phyloP scores from a whole-genome alignment of 2,113 vertebrate genomes.

The Barbus barbus region DNA sequence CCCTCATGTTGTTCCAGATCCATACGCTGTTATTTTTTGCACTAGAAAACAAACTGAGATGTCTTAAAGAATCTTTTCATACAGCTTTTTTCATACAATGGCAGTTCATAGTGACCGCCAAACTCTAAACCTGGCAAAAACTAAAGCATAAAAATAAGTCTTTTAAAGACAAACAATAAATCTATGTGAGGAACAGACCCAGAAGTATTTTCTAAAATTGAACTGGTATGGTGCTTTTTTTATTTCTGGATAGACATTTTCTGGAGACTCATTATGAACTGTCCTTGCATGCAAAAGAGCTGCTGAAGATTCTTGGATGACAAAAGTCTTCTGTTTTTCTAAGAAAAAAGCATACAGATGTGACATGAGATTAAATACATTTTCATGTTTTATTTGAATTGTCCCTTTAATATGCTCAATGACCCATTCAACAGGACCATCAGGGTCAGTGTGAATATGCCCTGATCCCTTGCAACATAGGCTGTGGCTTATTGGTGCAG shows the following conservation, averaged over 20 bases:
- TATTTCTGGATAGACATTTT: no score
- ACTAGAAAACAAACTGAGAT: neutral
- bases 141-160: no score
- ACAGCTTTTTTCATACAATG: neutral
- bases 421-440: conserved; percentile 68
- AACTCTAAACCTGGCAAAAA: neutral
- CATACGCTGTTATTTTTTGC: neutral
- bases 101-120: neutral
- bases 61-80: neutral
- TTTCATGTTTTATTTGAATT: neutral
- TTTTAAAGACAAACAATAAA: neutral
- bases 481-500: conserved; percentile 72
- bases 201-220: neutral
- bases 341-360: neutral
- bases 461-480: conserved; percentile 74
- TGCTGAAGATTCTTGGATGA: neutral
- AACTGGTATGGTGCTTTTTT: neutral
- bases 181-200: neutral
- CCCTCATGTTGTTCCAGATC: neutral
- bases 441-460: conserved; percentile 75
- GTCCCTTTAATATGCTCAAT: neutral
- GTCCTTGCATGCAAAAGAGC: neutral
- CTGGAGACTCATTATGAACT: neutral
- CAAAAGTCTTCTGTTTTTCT: neutral
- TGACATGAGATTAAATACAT: neutral